Evolutionary conservation across 2,888 invertebrate genomes (phyloP).

Genomic region (Gastrophysa polygoni): DNA sequence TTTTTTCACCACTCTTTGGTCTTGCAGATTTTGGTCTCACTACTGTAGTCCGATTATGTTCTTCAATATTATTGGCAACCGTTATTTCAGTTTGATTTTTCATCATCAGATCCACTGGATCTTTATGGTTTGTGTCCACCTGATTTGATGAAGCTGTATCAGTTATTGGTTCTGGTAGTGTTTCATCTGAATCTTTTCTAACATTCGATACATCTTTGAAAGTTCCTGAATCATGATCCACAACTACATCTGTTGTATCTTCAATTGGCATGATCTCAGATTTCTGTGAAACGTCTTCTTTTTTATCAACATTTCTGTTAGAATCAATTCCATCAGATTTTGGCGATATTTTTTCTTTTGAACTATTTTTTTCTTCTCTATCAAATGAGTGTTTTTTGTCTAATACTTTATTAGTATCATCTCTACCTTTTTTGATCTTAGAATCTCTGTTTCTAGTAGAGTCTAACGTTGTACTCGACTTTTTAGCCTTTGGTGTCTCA

Average conservation of each 20-base stretch:
- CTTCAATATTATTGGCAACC: slow-evolving; percentile 1
- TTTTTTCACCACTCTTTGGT: slow-evolving; percentile 48
- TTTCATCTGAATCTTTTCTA: background rate
- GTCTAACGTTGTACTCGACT: slow-evolving; percentile 20
- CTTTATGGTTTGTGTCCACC: background rate
- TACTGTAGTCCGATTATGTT: slow-evolving; percentile 37
- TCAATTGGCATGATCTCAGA: too few relatives aligned
- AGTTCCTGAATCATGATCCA: too few relatives aligned
- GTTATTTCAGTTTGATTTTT: too few relatives aligned
- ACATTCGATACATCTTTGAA: background rate
- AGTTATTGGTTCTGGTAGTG: background rate
- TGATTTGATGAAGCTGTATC: slow-evolving; percentile 26
- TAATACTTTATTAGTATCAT: slow-evolving; percentile 8
- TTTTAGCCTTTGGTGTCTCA: slow-evolving; percentile 42
- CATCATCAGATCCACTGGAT: slow-evolving; percentile 23
- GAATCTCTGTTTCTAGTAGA: slow-evolving; percentile 16
- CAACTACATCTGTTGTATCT: slow-evolving; percentile 11
- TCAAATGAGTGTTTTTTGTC: background rate
- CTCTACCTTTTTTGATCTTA: slow-evolving; percentile 22
- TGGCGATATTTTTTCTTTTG: background rate
- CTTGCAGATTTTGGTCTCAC: slow-evolving; percentile 52
- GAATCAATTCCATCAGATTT: background rate
- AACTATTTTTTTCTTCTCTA: background rate
- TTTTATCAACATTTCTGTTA: background rate
- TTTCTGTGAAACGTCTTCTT: slow-evolving; percentile 14